A percentile compares a stretch with the other conserved stretches of the same genome.
Conservation (phyloP, 1,140 invertebrate genomes). For the Pachypsylla venusta region DNA sequence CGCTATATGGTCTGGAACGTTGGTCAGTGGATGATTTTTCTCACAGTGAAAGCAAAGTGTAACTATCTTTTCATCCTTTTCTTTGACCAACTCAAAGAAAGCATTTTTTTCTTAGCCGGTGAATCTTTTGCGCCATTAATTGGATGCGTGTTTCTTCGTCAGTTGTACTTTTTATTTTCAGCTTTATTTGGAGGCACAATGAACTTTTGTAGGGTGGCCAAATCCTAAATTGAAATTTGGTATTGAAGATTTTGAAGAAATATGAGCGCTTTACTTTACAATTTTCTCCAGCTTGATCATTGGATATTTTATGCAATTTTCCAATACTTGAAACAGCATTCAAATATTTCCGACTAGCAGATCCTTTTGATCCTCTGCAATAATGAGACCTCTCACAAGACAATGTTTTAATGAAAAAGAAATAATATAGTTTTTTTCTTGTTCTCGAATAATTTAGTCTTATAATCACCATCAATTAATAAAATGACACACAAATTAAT, state of each 20-base stretch:
- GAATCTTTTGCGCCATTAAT: background rate
- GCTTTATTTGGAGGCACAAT: background rate
- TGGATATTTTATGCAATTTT: background rate
- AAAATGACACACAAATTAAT: no score
- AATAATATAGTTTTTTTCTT: background rate
- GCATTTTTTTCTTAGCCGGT: background rate
- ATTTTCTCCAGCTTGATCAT: background rate
- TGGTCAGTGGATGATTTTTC: slow-evolving; percentile 28
- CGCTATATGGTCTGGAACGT: slow-evolving; percentile 25
- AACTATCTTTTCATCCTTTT: background rate
- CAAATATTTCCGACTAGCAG: background rate
- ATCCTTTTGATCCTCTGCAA: background rate
- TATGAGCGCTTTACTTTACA: background rate
- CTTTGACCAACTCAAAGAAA: background rate
- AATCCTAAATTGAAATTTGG: background rate
- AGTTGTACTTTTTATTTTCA: background rate
- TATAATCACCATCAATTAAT: background rate
- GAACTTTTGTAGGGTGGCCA: background rate
- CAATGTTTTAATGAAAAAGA: background rate
- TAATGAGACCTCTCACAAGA: background rate
- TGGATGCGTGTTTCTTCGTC: background rate
- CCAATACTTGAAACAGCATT: background rate
- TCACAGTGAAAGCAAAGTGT: slow-evolving; percentile 29
- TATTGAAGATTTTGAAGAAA: background rate
- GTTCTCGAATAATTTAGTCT: background rate